Base-by-base conservation (phyloP, 1,140 invertebrate species). In the Aphelinus atriplicis region DNA sequence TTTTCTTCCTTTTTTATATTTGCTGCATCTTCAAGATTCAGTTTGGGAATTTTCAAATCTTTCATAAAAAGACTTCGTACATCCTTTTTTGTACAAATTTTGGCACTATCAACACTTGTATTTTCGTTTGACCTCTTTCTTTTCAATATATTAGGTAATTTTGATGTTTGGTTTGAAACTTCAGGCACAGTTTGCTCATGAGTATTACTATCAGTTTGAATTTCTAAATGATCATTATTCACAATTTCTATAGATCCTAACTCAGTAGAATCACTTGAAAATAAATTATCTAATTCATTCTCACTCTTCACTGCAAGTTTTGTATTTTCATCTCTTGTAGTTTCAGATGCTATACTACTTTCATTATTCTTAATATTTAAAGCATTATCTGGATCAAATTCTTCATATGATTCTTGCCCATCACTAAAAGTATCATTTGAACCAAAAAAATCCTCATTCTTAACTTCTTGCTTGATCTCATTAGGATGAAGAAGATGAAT, bases 371-470 rank as follows among this genome's bases (percentile, higher is more conserved):
- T 48, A 60, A 9, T 62, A 48, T 26, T 10, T 10, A 48, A 47
- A 50, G 82, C 79, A 80, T 87, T 82, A 50, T 87, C 86, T 1
- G 86, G 86, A 81, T 87, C 86, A 64, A 87, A 87, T 77, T 88
- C 86, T 76, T 87, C 86, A 45, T 86, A 82, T 6, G 86, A 85
- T 55, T 87, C 85, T 70, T 83, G 82, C 50, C 83, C 84, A 42
- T 84, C 83, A 43, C 78, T 82, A 6, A 68, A 63, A 45, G 66
- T 70, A 10, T 70, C 67, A 60, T 64, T 60, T 2, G 45, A 42
- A n/a, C 7, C 45, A 57, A 3, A 7, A 58, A n/a, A 64, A 53
- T 70, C 3, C 58, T 53, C 51, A 26, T 26, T 26, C 26, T 26
- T 26, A 26, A 26, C 5, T 60, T 60, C 57, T 60, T 60, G 3